Evolutionary conservation across 2,888 invertebrate species (phyloP).

Genomic region (Carcina quercana): DNA sequence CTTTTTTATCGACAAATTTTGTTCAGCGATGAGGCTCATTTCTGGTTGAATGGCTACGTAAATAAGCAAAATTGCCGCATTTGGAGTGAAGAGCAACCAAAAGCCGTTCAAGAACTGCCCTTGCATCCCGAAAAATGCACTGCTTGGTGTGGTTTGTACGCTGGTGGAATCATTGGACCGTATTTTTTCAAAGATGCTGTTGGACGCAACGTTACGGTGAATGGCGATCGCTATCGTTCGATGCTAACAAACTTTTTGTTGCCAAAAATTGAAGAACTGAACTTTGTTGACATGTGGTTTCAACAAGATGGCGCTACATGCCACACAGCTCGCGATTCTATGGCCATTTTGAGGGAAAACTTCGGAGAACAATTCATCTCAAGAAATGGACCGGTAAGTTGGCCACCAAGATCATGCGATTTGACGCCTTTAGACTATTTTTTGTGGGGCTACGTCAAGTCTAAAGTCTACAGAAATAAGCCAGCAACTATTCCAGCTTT

Average conservation of each 20-base stretch:
- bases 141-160: conserved; percentile 41
- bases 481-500: conserved; percentile 22
- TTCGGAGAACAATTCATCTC: conserved; percentile 1
- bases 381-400: background rate
- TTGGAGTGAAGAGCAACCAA: conserved; percentile 12
- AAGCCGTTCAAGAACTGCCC: conserved; percentile 12
- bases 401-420: conserved; percentile 5
- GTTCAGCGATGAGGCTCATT: no score
- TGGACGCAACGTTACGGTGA: conserved; percentile 8
- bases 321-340: conserved; percentile 18
- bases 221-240: conserved; percentile 8
- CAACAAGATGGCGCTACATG: conserved; percentile 20
- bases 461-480: conserved; percentile 9
- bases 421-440: conserved; percentile 1
- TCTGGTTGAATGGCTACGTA: conserved; percentile 25
- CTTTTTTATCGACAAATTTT: no score
- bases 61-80: conserved; percentile 26
- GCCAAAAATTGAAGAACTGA: conserved; percentile 13
- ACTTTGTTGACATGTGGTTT: conserved; percentile 14
- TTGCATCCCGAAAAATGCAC: conserved; percentile 33
- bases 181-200: conserved; percentile 10
- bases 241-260: conserved; percentile 12
- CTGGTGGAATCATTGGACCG: conserved; percentile 11
- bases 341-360: conserved; percentile 11
- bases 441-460: conserved; percentile 2